Evolutionary conservation across 2,888 invertebrate genomes (phyloP).

Genomic region (Tipula vernalis): DNA sequence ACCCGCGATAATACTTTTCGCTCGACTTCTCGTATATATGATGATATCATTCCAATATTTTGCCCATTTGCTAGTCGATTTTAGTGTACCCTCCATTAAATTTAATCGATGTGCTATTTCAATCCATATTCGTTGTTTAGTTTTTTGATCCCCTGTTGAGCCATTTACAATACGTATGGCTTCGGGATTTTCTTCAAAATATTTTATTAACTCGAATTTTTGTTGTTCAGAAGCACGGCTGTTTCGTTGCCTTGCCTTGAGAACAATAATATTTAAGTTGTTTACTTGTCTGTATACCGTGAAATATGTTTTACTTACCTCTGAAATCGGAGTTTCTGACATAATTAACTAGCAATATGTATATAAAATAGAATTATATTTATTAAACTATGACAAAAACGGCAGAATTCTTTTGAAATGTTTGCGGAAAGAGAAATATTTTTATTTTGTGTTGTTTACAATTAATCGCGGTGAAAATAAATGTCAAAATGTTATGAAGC

Average conservation of each 20-base stretch:
- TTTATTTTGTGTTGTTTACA: background rate
- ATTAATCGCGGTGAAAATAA: background rate
- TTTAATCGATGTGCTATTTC: conserved; percentile 16
- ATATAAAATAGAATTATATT: background rate
- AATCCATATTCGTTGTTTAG: conserved; percentile 16
- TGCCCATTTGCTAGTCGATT: conserved; percentile 16
- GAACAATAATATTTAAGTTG: background rate
- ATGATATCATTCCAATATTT: conserved; percentile 17
- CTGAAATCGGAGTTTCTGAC: background rate
- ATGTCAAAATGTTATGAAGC: background rate
- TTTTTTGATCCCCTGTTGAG: conserved; percentile 7
- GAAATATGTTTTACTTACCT: background rate
- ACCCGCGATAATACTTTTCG: conserved; percentile 11
- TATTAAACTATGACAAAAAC: background rate
- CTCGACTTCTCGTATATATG: conserved; percentile 15
- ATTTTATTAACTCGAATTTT: conserved; percentile 14
- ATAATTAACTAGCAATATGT: background rate
- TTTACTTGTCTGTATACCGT: background rate
- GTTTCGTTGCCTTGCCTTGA: conserved; percentile 10
- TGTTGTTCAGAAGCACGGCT: conserved; percentile 15
- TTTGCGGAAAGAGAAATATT: background rate
- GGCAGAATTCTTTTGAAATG: background rate
- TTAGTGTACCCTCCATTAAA: conserved; percentile 14
- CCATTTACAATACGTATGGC: conserved; percentile 14
- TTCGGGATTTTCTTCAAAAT: conserved; percentile 15